phyloP scores from a whole-genome alignment of 2,797 vertebrate species.

The Tiaroga cobitis region DNA sequence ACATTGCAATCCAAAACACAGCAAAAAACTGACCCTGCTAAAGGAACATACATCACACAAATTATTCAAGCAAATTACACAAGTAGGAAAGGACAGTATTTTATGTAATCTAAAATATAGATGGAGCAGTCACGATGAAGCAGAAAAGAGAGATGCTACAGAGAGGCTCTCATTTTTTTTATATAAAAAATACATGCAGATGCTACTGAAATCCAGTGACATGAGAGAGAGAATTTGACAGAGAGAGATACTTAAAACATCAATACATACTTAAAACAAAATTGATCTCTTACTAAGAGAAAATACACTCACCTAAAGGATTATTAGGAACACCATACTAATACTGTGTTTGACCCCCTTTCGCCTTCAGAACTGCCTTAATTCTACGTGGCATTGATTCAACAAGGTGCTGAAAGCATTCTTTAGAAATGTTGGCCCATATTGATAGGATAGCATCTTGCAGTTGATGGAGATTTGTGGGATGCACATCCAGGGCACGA shows the following conservation, averaged over 20 bases:
- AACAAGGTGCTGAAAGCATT: too few species aligned
- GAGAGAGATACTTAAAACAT: slow-evolving; percentile 6
- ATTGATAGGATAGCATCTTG: too few species aligned
- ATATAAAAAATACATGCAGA: background rate
- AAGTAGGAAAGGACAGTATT: background rate
- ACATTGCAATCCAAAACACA: background rate
- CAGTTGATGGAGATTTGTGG: too few species aligned
- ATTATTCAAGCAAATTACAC: slow-evolving; percentile 26
- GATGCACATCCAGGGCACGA: too few species aligned
- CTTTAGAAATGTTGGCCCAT: too few species aligned
- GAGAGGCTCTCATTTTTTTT: background rate
- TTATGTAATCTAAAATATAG: slow-evolving; percentile 16
- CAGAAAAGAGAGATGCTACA: background rate
- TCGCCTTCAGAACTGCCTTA: too few species aligned
- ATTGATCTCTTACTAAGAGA: background rate
- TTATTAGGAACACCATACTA: too few species aligned
- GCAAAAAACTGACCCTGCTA: background rate
- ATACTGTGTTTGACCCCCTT: too few species aligned
- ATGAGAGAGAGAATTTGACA: background rate
- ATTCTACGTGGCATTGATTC: too few species aligned
- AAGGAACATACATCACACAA: background rate
- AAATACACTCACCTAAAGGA: too few species aligned
- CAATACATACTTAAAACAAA: background rate
- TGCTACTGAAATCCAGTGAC: background rate
- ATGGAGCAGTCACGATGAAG: background rate